Evolutionary conservation across 1,140 invertebrate species (phyloP).

Genomic region (Muscidifurax raptorellus): DNA sequence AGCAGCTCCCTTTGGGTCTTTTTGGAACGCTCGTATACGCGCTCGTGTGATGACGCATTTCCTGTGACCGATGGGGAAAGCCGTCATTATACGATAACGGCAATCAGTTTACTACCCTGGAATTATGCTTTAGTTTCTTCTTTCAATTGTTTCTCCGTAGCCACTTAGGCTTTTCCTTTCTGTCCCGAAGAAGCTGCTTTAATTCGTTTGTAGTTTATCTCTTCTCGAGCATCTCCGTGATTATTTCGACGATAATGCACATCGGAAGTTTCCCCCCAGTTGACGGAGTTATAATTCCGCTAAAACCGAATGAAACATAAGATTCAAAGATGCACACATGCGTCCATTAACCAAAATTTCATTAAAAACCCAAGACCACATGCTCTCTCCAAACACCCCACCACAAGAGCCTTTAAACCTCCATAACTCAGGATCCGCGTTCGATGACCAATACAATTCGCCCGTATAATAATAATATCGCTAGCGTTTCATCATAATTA

Average conservation of each 20-base stretch:
- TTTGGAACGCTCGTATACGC: not conserved
- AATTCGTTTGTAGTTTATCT: no score
- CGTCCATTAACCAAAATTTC: no score
- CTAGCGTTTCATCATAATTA: constrained; percentile 16
- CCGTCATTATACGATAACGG: constrained; percentile 33
- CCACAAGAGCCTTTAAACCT: not conserved
- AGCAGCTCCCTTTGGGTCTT: not conserved
- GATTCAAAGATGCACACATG: not conserved
- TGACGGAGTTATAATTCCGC: no score
- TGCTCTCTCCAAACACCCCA: not conserved
- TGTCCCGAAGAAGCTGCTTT: not conserved
- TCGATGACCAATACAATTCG: not conserved
- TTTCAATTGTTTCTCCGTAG: not conserved
- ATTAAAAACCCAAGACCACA: no score
- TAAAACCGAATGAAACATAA: no score
- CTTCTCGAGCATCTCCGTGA: no score
- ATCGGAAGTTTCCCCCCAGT: no score
- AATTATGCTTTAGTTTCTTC: not conserved
- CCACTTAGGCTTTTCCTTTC: not conserved
- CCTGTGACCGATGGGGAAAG: constrained; percentile 14
- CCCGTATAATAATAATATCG: constrained; percentile 15
- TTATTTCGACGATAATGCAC: no score
- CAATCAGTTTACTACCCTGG: constrained; percentile 16
- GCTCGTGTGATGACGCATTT: constrained; percentile 19
- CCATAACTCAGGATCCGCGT: not conserved